Percentiles rank a stretch among this genome's conserved stretches.
Evolutionary conservation across 2,888 invertebrate genomes (phyloP).

Genomic region (Polyploca ridens): DNA sequence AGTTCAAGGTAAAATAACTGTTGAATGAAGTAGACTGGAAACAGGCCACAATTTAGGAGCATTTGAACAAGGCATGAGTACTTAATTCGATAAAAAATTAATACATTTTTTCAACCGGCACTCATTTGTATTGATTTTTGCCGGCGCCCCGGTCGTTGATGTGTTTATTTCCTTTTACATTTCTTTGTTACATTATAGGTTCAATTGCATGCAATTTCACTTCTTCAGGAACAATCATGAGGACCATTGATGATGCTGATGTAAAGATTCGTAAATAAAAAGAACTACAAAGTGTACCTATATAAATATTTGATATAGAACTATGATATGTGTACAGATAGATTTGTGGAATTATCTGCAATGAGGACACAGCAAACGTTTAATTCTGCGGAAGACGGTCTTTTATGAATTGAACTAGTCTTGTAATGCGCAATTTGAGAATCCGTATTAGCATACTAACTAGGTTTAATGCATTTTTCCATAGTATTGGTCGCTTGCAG

Average conservation of each 20-base stretch:
- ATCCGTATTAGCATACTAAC: not conserved
- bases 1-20: constrained; percentile 69
- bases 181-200: constrained; percentile 40
- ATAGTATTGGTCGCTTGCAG: constrained; percentile 64
- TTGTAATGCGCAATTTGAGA: constrained; percentile 4
- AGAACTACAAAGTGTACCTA: too few relatives aligned
- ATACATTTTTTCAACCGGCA: constrained; percentile 25
- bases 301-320: too few relatives aligned
- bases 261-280: too few relatives aligned
- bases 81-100: not conserved
- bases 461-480: constrained; percentile 4
- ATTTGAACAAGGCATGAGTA: not conserved
- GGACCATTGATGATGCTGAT: not conserved
- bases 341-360: not conserved
- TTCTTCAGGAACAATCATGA: not conserved
- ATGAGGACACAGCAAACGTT: not conserved
- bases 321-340: too few relatives aligned
- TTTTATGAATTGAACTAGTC: not conserved
- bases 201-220: not conserved
- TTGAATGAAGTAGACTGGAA: constrained; percentile 57
- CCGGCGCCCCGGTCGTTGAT: constrained; percentile 55
- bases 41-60: constrained; percentile 37
- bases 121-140: constrained; percentile 66
- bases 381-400: not conserved
- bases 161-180: constrained; percentile 52